Evolutionary conservation across 2,113 vertebrate species (phyloP), one percentile per base, ranked within the genome.

Genomic region (Chrysemys picta): DNA sequence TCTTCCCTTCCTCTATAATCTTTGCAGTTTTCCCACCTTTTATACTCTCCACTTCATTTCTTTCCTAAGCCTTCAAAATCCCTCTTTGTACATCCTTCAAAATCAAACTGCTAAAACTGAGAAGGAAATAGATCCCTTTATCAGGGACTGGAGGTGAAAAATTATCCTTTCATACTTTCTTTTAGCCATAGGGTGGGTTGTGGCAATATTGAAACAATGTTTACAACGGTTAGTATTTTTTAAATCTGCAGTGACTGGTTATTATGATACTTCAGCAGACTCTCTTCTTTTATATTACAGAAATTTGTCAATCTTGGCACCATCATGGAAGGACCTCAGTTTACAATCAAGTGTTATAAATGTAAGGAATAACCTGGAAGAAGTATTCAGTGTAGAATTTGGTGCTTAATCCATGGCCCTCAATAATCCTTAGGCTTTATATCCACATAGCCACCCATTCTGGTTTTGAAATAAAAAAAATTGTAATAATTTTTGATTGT

Each of bases 261-360:
- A 35, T 86, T 88, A 62, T 49, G 29, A 12, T 85, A 56, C 59
- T 94, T 95, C 86, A 96, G 42, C 54, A 93, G 17, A 76, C 13
- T 22, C 21, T 90, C 22, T 83, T 78, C 6, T 17, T 76, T 78
- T 96, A 91, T 49, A 45, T 95, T 97, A 91, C 96, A 98, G 97
- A 96, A 93, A 86, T 93, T 59, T 80, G 54, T 95, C 2, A 0
- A 27, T 87, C 91, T 96, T 59, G 87, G 82, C 94, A 83, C 65
- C 31, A 52, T 53, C 10, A 4, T 29, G 72, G 85, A 93, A 93
- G 87, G 59, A 94, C 87, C 88, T 84, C 88, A 14, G 29, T 38
- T 91, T 95, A 62, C 56, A 79, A 56, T 17, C 22, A 80, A 93
- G 42, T 75, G 84, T 52, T 94, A 94, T 42, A 89, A 90, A 78